Percentiles rank a stretch among this genome's conserved stretches.
Conservation (phyloP, 1,140 invertebrate species). For the Aphelinus certus region DNA sequence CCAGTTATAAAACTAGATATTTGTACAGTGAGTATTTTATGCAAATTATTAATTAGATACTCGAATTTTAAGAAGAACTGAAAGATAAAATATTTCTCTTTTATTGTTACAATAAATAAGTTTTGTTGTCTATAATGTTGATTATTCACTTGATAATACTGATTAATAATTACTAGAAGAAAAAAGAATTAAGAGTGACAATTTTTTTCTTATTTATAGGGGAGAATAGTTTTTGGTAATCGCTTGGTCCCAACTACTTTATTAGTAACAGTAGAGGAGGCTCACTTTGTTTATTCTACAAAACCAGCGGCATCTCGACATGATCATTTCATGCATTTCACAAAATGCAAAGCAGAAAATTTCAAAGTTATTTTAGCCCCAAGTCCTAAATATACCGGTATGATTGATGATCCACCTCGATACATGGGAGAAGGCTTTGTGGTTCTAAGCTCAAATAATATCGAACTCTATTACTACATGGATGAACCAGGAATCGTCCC, state of each 20-base stretch:
- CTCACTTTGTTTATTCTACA: constrained; percentile 94
- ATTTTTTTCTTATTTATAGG: constrained; percentile 65
- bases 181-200: constrained; percentile 1
- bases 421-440: constrained; percentile 99
- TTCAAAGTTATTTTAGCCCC: constrained; percentile 93
- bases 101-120: too few species aligned
- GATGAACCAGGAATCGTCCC: constrained; percentile 92
- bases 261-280: constrained; percentile 92
- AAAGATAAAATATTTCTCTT: too few species aligned
- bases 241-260: constrained; percentile 91
- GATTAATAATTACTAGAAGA: too few species aligned
- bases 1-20: constrained; percentile 97
- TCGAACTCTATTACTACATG: constrained; percentile 96
- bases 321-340: constrained; percentile 96
- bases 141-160: too few species aligned
- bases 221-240: constrained; percentile 96
- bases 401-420: constrained; percentile 93
- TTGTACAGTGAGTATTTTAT: constrained; percentile 72
- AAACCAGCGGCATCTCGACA: constrained; percentile 91
- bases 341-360: constrained; percentile 95
- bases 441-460: constrained; percentile 92
- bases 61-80: too few species aligned
- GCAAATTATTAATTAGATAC: too few species aligned
- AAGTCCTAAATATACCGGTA: constrained; percentile 91
- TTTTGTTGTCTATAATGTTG: too few species aligned